Evolutionary conservation across 2,888 invertebrate genomes (phyloP).

Genomic region (Selenia dentaria): DNA sequence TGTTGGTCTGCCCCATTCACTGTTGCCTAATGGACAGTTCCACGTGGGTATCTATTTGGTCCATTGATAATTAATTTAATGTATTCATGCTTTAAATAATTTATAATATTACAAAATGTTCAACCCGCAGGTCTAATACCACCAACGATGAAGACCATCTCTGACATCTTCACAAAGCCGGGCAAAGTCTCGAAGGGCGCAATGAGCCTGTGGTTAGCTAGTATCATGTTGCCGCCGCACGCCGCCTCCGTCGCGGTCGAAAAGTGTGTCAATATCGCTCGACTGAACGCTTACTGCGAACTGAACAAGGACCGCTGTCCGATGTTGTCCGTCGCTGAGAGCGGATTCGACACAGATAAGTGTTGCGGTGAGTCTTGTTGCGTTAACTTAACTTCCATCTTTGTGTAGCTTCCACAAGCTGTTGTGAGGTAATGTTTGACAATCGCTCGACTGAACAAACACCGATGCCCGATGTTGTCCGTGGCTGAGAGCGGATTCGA

Average conservation of each 20-base stretch:
- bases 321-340: neutral
- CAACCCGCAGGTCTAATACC: conserved; percentile 20
- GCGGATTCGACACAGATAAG: conserved; percentile 33
- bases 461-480: no score
- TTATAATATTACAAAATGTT: no score
- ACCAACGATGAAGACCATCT: neutral
- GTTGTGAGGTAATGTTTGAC: no score
- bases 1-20: no score
- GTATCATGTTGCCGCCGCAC: conserved; percentile 47
- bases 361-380: conserved; percentile 63
- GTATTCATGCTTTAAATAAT: no score
- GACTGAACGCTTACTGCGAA: conserved; percentile 49
- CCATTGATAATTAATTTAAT: no score
- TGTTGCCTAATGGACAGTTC: no score
- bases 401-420: no score
- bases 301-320: conserved; percentile 48
- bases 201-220: conserved; percentile 11
- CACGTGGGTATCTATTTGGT: no score
- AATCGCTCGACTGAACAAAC: no score
- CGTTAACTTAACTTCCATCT: no score
- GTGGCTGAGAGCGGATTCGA: no score
- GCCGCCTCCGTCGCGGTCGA: conserved; percentile 38
- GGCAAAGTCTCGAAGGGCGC: neutral
- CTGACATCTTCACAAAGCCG: neutral
- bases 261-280: conserved; percentile 34